These are phyloP conservation scores for Phortica okadai DNA, from an alignment of 2,888 invertebrate species.

Conservation along the genomic window DNA sequence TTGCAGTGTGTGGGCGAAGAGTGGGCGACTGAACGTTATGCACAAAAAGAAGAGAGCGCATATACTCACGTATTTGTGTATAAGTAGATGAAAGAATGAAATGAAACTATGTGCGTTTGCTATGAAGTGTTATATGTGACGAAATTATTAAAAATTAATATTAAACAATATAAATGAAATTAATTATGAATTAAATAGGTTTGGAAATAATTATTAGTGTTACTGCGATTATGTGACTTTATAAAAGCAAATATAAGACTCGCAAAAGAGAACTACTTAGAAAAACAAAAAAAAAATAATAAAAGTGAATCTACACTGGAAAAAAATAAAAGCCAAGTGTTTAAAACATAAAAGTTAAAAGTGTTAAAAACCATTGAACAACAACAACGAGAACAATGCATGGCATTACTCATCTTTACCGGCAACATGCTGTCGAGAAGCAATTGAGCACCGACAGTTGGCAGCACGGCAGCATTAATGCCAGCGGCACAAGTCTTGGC, in stretches of 20 bases:
- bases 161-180: background rate
- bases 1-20: no score
- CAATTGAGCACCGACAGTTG: constrained; percentile 78
- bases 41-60: no score
- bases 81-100: no score
- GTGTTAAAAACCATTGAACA: constrained; percentile 50
- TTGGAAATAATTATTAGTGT: background rate
- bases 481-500: constrained; percentile 35
- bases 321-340: constrained; percentile 35
- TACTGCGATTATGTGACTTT: constrained; percentile 63
- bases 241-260: constrained; percentile 40
- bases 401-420: constrained; percentile 76
- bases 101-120: no score
- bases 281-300: constrained; percentile 19
- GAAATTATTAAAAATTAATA: background rate
- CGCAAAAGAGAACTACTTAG: constrained; percentile 42
- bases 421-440: constrained; percentile 76
- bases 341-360: constrained; percentile 32
- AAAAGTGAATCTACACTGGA: constrained; percentile 32
- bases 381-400: constrained; percentile 67
- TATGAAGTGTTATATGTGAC: background rate
- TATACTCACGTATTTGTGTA: no score
- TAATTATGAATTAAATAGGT: constrained; percentile 29
- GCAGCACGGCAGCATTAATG: constrained; percentile 56
- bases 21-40: no score